Evolutionary conservation across 2,113 vertebrate species (phyloP).

Genomic region (Halcyon malimbica): DNA sequence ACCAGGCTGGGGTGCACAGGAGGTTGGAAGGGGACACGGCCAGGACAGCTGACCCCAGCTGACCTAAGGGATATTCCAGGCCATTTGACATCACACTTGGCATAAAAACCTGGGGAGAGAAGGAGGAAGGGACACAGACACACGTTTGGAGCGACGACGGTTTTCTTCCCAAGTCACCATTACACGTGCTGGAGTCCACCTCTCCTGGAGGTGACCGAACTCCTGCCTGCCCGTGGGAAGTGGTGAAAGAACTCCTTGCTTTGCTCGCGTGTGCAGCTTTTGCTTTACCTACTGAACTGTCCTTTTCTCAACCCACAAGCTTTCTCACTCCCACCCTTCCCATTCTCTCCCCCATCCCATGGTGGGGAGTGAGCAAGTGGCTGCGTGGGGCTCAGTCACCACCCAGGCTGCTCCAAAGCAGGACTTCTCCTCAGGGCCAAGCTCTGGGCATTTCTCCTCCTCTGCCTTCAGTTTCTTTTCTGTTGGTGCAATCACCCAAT

Average conservation of each 20-base stretch:
- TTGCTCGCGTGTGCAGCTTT: neutral
- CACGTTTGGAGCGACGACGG: neutral
- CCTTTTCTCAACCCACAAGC: neutral
- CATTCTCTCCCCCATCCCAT: neutral
- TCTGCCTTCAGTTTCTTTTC: neutral
- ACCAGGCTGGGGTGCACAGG: neutral
- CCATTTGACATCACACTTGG: neutral
- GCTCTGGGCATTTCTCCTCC: neutral
- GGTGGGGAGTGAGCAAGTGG: neutral
- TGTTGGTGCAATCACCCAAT: neutral
- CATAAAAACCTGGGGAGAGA: neutral
- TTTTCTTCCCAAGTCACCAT: neutral
- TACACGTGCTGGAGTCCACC: neutral
- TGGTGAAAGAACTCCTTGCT: neutral
- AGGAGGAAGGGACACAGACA: too few species aligned
- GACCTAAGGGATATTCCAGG: neutral
- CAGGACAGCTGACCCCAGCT: neutral
- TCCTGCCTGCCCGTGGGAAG: neutral
- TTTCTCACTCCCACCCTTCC: neutral
- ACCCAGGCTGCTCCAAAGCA: neutral
- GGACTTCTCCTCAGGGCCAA: fast-evolving
- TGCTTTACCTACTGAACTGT: neutral
- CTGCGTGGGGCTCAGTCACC: neutral
- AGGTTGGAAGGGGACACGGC: neutral
- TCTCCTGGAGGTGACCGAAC: neutral